These are phyloP conservation scores for Crematogaster levior DNA, from an alignment of 2,888 invertebrate species.

Conservation along the genomic window DNA sequence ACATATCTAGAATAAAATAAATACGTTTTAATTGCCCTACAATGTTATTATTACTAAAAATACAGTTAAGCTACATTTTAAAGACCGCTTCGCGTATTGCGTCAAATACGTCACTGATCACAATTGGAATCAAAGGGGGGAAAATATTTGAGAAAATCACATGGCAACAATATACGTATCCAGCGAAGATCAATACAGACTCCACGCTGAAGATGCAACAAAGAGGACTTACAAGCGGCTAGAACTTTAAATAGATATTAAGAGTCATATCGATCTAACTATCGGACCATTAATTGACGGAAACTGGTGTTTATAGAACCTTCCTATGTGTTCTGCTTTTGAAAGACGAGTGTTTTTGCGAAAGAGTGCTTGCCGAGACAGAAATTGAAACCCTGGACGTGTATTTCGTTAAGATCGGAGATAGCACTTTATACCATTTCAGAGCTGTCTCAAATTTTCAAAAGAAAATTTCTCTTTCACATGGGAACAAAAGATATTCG, in stretches of 20 bases:
- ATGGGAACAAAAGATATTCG: neutral
- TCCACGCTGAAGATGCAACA: neutral
- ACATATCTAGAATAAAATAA: constrained; percentile 39
- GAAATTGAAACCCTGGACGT: neutral
- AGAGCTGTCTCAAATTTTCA: neutral
- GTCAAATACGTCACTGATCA: constrained; percentile 33
- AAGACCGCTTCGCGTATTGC: constrained; percentile 11
- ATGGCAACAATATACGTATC: neutral
- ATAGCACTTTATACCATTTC: neutral
- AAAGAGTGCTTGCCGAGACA: constrained; percentile 31
- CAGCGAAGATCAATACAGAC: neutral
- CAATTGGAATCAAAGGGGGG: neutral
- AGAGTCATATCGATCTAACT: constrained; percentile 60
- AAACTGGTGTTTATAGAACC: constrained; percentile 53
- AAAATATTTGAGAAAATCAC: neutral
- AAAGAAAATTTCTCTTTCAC: constrained; percentile 7
- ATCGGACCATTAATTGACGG: constrained; percentile 65
- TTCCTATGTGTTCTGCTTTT: constrained; percentile 26
- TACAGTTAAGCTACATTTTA: neutral
- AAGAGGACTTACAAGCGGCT: constrained; percentile 31
- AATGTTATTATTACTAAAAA: constrained; percentile 15
- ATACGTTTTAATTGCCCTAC: constrained; percentile 16
- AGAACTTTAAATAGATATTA: constrained; percentile 60
- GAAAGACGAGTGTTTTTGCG: constrained; percentile 18
- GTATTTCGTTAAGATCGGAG: neutral